These are phyloP conservation scores for Melanotaenia duboulayi DNA, from an alignment of 2,113 vertebrate genomes.

Conservation along the genomic window DNA sequence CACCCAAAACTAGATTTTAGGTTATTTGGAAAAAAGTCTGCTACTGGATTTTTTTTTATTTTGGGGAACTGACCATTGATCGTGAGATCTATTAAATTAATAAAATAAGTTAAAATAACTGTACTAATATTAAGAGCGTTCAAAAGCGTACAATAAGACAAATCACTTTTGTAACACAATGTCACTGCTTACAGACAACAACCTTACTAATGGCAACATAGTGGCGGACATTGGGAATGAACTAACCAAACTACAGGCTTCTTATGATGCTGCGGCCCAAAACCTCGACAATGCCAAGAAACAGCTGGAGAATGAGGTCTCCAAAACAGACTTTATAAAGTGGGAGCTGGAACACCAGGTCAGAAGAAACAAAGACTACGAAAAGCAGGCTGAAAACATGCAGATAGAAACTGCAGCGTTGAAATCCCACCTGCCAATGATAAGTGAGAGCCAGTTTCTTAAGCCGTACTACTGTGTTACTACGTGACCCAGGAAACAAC, in stretches of 20 bases:
- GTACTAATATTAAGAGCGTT: too few species aligned
- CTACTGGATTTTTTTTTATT: background rate
- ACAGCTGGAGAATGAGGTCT: conserved; percentile 35
- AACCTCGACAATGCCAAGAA: conserved; percentile 35
- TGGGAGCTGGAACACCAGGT: conserved; percentile 58
- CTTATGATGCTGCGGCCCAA: conserved; percentile 38
- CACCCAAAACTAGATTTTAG: too few species aligned
- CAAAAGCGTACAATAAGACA: too few species aligned
- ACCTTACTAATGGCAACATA: conserved; percentile 41
- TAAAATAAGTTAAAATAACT: background rate
- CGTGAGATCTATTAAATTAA: too few species aligned
- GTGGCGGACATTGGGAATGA: conserved; percentile 52
- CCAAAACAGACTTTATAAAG: conserved; percentile 16
- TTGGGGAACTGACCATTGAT: background rate
- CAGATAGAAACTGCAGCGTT: conserved; percentile 44
- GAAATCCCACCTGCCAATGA: conserved; percentile 60
- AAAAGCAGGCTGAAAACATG: conserved; percentile 29
- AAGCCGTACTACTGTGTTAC: background rate
- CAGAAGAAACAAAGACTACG: conserved; percentile 27
- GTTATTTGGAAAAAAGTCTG: background rate
- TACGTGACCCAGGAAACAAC: background rate
- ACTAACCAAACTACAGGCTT: conserved; percentile 55
- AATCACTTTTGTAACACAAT: background rate
- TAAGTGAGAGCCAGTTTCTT: conserved; percentile 58
- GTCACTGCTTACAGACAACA: conserved; percentile 52